Conservation (phyloP, 2,888 invertebrate species). For the Trissolcus japonicus region DNA sequence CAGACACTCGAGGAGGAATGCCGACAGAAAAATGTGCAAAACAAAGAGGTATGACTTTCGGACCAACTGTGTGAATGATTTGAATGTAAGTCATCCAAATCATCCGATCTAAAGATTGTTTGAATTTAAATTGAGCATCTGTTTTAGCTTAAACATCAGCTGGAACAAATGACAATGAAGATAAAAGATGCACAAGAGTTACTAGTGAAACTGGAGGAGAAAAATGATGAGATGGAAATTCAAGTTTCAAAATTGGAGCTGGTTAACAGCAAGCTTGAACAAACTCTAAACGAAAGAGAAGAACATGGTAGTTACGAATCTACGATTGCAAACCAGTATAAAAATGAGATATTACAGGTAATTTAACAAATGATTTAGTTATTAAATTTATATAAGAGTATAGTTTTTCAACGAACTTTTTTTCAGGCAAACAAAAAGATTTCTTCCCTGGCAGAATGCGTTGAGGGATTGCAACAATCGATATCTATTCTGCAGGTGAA, state of each 20-base stretch:
- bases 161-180: slow-evolving; percentile 67
- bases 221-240: slow-evolving; percentile 65
- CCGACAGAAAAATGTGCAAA: slow-evolving; percentile 61
- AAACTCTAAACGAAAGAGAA: slow-evolving; percentile 59
- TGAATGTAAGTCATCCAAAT: neutral
- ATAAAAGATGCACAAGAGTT: slow-evolving; percentile 62
- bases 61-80: neutral
- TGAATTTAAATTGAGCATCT: neutral
- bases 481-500: slow-evolving; percentile 38
- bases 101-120: too few species aligned
- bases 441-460: slow-evolving; percentile 7
- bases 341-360: slow-evolving; percentile 30
- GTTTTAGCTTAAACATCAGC: slow-evolving; percentile 64
- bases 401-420: neutral
- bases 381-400: neutral
- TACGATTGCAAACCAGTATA: slow-evolving; percentile 14
- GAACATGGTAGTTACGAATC: slow-evolving; percentile 35
- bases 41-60: slow-evolving; percentile 61
- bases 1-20: slow-evolving; percentile 62
- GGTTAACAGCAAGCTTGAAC: slow-evolving; percentile 63
- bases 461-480: slow-evolving; percentile 35
- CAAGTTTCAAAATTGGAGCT: slow-evolving; percentile 65
- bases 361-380: neutral
- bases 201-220: slow-evolving; percentile 68
- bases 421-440: slow-evolving; percentile 43